Evolutionary conservation across 53 echinoderm and acorn worm species (phyloP).

Genomic region (Actinopyga echinites): DNA sequence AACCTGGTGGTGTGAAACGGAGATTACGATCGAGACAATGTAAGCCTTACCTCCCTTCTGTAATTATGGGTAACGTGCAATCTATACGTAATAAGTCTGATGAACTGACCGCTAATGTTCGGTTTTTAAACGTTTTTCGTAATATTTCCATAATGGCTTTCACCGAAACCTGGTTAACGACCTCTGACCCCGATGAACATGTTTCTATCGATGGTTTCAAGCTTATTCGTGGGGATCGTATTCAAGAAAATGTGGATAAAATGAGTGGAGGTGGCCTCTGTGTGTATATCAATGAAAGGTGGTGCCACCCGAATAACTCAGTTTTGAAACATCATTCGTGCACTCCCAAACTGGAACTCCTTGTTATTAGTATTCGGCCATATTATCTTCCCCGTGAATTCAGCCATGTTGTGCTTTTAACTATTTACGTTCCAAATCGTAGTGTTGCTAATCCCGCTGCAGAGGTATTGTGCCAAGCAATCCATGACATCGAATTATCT

Average conservation of each 20-base stretch:
- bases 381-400: no score
- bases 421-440: not conserved
- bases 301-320: constrained; percentile 31
- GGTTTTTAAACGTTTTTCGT: not conserved
- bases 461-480: not conserved
- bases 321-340: constrained; percentile 8
- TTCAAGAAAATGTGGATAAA: not conserved
- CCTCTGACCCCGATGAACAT: constrained; percentile 5
- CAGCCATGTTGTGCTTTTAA: not conserved
- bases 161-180: constrained; percentile 11
- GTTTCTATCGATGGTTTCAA: constrained; percentile 13
- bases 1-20: not conserved
- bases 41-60: constrained; percentile 1
- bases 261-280: constrained; percentile 12
- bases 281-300: constrained; percentile 19
- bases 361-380: no score
- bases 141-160: not conserved
- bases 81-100: constrained; percentile 1
- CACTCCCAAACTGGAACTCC: not conserved
- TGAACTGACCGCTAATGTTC: not conserved
- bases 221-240: constrained; percentile 34
- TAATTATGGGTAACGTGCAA: constrained; percentile 30
- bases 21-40: not conserved
- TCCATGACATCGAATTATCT: not conserved
- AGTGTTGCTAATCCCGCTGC: not conserved